Conservation (phyloP, 2,797 vertebrate genomes). For the Perodicticus potto region DNA sequence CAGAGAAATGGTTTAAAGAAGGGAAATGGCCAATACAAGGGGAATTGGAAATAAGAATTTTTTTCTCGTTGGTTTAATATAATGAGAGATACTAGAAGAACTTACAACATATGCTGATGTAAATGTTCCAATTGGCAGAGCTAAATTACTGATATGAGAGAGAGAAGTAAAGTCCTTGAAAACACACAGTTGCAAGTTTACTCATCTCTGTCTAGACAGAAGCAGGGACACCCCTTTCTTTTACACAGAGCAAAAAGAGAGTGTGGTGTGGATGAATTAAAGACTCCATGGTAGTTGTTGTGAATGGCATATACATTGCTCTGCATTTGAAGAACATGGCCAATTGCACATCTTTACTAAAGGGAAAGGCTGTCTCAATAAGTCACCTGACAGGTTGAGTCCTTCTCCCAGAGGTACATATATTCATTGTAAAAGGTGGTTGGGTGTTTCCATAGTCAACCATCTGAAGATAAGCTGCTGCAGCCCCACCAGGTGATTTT, state of each 20-base stretch:
- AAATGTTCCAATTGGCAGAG: not conserved
- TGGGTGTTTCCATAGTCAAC: not conserved
- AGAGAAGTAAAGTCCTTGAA: not conserved
- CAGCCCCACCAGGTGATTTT: not conserved
- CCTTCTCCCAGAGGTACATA: not conserved
- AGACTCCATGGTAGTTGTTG: not conserved
- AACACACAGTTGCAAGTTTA: not conserved
- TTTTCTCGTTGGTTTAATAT: not conserved
- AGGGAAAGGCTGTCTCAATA: not conserved
- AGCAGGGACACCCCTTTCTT: accelerated
- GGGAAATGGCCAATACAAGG: not conserved
- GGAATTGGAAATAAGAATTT: not conserved
- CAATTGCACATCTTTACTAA: not conserved
- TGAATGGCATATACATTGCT: not conserved
- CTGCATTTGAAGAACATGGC: not conserved
- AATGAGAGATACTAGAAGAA: not conserved
- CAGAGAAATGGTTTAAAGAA: not conserved
- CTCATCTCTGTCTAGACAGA: not conserved
- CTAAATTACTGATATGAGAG: not conserved
- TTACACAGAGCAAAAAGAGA: not conserved
- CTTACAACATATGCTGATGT: not conserved
- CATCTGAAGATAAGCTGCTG: not conserved
- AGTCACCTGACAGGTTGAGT: not conserved
- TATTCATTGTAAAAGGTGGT: not conserved
- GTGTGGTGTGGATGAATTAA: not conserved